Evolutionary conservation across 2,888 invertebrate species (phyloP), one percentile per base, ranked within the genome.

Genomic region (Peribatodes rhomboidaria): DNA sequence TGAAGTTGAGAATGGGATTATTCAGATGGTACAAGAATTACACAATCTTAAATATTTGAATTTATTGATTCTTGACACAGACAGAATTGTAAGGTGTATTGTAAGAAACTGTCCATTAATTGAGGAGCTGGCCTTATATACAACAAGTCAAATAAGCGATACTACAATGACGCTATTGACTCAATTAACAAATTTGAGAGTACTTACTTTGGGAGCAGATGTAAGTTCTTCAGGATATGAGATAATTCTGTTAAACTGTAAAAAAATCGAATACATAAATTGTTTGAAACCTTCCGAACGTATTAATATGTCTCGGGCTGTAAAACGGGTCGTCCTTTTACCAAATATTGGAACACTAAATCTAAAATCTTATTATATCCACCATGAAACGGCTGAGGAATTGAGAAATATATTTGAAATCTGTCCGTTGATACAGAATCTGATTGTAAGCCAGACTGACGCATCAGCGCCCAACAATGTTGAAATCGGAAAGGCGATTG

Each of bases 61-160:
- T 56, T 92, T 96, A 66, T 96, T 96, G 85, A 96, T 96, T 77
- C 96, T 96, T 77, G 96, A 96, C 74, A 96, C 96, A 0, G 96
- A 96, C 84, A 94, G 94, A 67, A 95, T 96, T 71, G 90, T 96
- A 52, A 91, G 93, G 74, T 94, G 95, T 52, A 83, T 96, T 6
- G 87, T 91, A 27, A 87, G 94, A 67, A 94, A 94, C 79, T 95
- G 95, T 81, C 90, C 88, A 47, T 81, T 89, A 58, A 81, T 95
- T 54, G 93, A 94, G 78, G 93, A 90, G 75, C 81, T 95, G 62
- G 94, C 96, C 11, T 96, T 96, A 59, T 96, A 96, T 0, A 94
- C 96, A 79, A n/a, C n/a, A n/a, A 95, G 94, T 53, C 94, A 96
- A 16, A 95, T 95, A 8, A 95, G 96, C 82, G 94, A 95, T 47